Evolutionary conservation across 2,113 vertebrate species (phyloP).

Genomic region (Ciconia stormi): DNA sequence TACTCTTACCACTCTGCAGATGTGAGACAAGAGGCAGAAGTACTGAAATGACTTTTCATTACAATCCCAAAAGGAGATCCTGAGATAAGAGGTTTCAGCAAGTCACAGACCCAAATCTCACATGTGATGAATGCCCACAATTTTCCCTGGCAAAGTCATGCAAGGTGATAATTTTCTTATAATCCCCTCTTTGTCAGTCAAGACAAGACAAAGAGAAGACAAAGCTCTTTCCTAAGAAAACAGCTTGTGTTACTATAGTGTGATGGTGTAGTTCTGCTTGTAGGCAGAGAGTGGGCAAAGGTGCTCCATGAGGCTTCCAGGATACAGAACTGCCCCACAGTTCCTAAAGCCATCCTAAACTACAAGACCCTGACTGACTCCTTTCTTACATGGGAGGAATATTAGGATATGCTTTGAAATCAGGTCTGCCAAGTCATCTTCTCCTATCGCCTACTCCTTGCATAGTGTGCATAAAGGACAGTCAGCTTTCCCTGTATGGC

Average conservation of each 20-base stretch:
- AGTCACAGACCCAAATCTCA: background rate
- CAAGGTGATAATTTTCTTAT: background rate
- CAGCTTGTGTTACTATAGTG: background rate
- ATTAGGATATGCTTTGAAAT: background rate
- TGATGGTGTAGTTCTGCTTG: background rate
- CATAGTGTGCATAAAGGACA: background rate
- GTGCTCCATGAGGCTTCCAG: background rate
- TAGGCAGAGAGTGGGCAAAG: background rate
- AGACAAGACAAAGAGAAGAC: background rate
- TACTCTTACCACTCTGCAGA: background rate
- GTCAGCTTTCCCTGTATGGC: background rate
- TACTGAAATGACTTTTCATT: background rate
- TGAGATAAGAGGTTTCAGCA: background rate
- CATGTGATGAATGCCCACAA: background rate
- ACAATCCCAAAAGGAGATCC: background rate
- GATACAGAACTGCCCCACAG: background rate
- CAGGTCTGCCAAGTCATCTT: background rate
- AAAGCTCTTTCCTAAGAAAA: background rate
- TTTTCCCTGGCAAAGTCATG: background rate
- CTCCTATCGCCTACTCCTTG: background rate
- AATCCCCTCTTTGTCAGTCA: background rate
- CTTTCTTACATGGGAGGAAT: background rate
- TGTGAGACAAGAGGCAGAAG: background rate
- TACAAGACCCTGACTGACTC: background rate
- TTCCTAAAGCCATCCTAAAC: background rate